Conservation (phyloP, 2,113 vertebrate species). For the Prionailurus bengalensis region DNA sequence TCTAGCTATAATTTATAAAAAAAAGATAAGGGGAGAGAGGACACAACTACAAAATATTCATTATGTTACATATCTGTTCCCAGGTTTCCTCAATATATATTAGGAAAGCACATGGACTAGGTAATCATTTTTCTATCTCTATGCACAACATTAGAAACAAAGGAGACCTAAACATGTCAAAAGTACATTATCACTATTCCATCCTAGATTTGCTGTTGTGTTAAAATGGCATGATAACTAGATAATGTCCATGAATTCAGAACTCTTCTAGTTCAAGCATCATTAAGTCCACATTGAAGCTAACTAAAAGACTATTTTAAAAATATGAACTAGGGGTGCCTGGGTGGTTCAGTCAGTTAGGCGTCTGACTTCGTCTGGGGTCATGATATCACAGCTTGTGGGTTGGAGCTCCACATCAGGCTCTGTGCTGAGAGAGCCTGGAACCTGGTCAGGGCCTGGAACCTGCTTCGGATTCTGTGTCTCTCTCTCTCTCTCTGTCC, state of each 20-base stretch:
- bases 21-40: not conserved
- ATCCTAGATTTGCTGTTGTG: not conserved
- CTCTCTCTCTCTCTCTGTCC: too few species aligned
- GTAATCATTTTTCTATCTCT: not conserved
- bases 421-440: too few species aligned
- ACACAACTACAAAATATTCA: not conserved
- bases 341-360: too few species aligned
- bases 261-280: not conserved
- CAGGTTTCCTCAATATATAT: not conserved
- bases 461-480: too few species aligned
- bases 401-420: too few species aligned
- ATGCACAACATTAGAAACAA: not conserved
- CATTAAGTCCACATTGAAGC: not conserved
- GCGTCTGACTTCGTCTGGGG: too few species aligned
- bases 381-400: too few species aligned
- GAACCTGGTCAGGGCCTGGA: too few species aligned
- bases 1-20: not conserved
- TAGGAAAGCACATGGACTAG: not conserved
- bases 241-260: not conserved
- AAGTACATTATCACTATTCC: not conserved
- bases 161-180: not conserved
- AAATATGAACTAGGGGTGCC: not conserved
- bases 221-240: not conserved
- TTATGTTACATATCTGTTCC: not conserved
- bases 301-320: not conserved